These are phyloP conservation scores for Tetramorium parvispinum DNA, from an alignment of 1,140 invertebrate genomes.

Conservation along the genomic window DNA sequence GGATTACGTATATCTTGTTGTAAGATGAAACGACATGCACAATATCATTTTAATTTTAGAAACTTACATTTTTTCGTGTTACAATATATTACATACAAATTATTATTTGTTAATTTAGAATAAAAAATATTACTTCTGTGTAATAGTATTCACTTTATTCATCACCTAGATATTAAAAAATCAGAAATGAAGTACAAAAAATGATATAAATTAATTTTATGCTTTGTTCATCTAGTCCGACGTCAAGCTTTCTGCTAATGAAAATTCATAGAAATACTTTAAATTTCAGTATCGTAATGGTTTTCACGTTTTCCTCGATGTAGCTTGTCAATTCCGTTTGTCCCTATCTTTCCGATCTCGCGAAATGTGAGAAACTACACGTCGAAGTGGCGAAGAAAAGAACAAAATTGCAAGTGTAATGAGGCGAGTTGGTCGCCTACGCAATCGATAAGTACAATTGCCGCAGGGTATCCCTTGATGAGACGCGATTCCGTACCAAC, in stretches of 20 bases:
- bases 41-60: slow-evolving; percentile 3
- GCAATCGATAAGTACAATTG: slow-evolving; percentile 57
- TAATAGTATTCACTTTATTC: background rate
- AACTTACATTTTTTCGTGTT: background rate
- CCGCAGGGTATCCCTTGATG: slow-evolving; percentile 58
- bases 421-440: slow-evolving; percentile 59
- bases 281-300: background rate
- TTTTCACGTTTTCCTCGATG: background rate
- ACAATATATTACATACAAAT: background rate
- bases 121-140: background rate
- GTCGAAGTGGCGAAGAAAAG: background rate
- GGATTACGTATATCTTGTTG: background rate
- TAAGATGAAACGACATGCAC: background rate
- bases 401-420: background rate
- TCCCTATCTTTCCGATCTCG: background rate
- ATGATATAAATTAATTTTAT: background rate
- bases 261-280: background rate
- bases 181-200: background rate
- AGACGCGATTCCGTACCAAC: slow-evolving; percentile 58
- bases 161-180: background rate
- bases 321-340: background rate
- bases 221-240: background rate
- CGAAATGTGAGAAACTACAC: background rate
- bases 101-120: background rate
- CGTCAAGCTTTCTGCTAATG: background rate